Conservation (phyloP, 2,113 vertebrate genomes). For the zebrafish (Danio rerio) region GRCz12tu NC_133184.1:15545001-15545500, state of each 20-base stretch:
- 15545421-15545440: neutral
- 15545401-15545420: neutral
- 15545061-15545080: neutral
- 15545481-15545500: slow-evolving; percentile 38
- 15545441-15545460: neutral
- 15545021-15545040: slow-evolving; percentile 10
- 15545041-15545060: slow-evolving; percentile 11
- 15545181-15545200: slow-evolving; percentile 46
- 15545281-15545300: neutral
- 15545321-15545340: neutral
- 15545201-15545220: slow-evolving; percentile 31
- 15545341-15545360: neutral
- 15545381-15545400: neutral
- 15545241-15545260: slow-evolving; percentile 43
- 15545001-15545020: neutral
- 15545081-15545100: slow-evolving; percentile 36
- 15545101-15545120: slow-evolving; percentile 21
- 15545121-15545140: slow-evolving; percentile 37
- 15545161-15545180: slow-evolving; percentile 37
- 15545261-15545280: slow-evolving; percentile 41
- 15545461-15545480: slow-evolving; percentile 19
- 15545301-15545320: neutral
- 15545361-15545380: neutral
- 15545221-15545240: slow-evolving; percentile 30
- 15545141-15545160: slow-evolving; percentile 23